These are phyloP conservation scores for Pseudopipra pipra DNA, from an alignment of 2,113 vertebrate species.

Conservation along the genomic window DNA sequence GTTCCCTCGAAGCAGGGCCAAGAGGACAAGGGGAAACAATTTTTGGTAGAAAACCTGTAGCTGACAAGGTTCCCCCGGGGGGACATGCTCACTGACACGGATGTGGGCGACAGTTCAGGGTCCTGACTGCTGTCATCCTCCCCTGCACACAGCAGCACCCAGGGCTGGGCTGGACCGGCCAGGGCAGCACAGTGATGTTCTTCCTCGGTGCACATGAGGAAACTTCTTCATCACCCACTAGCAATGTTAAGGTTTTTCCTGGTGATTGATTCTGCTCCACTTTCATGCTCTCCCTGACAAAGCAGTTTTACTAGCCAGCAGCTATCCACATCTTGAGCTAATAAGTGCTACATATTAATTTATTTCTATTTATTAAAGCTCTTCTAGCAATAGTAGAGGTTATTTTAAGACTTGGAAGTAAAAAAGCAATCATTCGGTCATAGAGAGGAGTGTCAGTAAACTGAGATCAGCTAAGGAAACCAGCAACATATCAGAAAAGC, in stretches of 20 bases:
- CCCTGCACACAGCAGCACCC: too few species aligned
- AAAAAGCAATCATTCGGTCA: background rate
- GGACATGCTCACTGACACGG: fast-evolving
- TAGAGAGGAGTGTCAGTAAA: background rate
- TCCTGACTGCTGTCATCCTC: fast-evolving
- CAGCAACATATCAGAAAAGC: background rate
- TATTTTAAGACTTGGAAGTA: constrained; percentile 28
- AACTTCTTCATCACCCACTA: background rate
- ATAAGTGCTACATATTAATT: constrained; percentile 11
- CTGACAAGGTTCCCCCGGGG: background rate
- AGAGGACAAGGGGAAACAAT: background rate
- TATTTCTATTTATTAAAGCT: constrained; percentile 11
- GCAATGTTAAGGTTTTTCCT: background rate
- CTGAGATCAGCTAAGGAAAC: background rate
- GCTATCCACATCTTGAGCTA: background rate
- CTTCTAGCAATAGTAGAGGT: background rate
- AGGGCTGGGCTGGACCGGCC: fast-evolving
- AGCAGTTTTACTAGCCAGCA: constrained; percentile 34
- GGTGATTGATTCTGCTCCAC: background rate
- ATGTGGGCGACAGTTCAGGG: fast-evolving
- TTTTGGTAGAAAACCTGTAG: background rate
- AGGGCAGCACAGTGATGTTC: fast-evolving
- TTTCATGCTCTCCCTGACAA: constrained; percentile 9
- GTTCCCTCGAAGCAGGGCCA: background rate
- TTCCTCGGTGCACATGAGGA: background rate